These are phyloP conservation scores for Sarcoramphus papa DNA, from an alignment of 2,797 vertebrate species.

Conservation along the genomic window DNA sequence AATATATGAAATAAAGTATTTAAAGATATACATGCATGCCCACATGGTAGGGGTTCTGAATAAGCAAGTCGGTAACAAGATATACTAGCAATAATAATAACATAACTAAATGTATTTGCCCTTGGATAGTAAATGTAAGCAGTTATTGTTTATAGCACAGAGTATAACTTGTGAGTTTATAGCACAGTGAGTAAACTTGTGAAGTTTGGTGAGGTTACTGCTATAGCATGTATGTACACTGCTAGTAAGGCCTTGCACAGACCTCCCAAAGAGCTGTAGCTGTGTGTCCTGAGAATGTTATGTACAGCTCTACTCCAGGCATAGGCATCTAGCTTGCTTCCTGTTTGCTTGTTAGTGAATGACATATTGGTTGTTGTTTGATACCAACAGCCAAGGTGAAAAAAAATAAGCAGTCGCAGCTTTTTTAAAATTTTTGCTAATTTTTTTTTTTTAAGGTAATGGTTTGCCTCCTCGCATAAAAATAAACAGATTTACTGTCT, in stretches of 20 bases:
- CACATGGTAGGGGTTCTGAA: neutral
- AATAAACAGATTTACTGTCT: neutral
- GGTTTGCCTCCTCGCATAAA: neutral
- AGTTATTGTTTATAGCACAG: neutral
- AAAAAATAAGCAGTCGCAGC: neutral
- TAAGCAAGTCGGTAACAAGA: neutral
- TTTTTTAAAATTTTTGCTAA: neutral
- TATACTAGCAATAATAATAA: neutral
- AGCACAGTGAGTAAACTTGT: neutral
- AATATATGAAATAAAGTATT: neutral
- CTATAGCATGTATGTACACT: fast-evolving
- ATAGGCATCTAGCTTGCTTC: neutral
- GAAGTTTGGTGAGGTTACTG: neutral
- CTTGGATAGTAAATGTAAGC: neutral
- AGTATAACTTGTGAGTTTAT: neutral
- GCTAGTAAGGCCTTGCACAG: neutral
- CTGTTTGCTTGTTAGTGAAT: fast-evolving
- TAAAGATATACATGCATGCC: neutral
- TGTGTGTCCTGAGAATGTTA: neutral
- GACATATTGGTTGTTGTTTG: neutral
- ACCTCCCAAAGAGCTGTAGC: neutral
- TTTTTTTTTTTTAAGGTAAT: too few species aligned
- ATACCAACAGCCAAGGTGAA: neutral
- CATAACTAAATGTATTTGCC: neutral
- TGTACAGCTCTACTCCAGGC: neutral